A percentile compares a stretch with the other conserved stretches of the same genome.
phyloP scores from a whole-genome alignment of 2,797 vertebrate genomes.

The Pagetopsis macropterus region DNA sequence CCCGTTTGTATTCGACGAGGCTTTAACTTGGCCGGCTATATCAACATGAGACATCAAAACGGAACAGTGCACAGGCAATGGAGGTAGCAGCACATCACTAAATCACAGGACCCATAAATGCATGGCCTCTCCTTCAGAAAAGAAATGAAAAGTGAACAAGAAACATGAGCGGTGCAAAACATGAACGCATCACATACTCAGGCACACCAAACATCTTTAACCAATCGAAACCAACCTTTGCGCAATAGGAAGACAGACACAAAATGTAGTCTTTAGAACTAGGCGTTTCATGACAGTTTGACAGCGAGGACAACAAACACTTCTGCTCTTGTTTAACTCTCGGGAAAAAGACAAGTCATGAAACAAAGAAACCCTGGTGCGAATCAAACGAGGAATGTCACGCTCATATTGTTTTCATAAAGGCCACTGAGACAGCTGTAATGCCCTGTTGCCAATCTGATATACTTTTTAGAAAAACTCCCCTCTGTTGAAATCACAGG shows the following conservation, averaged over 20 bases:
- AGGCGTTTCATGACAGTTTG: conserved; percentile 86
- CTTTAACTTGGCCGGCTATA: conserved; percentile 25
- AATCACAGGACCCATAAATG: conserved; percentile 68
- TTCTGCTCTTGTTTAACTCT: conserved; percentile 31
- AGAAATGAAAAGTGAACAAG: conserved; percentile 52
- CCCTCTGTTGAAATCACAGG: conserved; percentile 28
- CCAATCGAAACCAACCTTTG: conserved; percentile 86
- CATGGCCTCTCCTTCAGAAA: conserved; percentile 65
- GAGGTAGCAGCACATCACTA: conserved; percentile 75
- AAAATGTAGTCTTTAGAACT: conserved; percentile 83
- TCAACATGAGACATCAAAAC: conserved; percentile 48
- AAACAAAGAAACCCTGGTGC: conserved; percentile 40
- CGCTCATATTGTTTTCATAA: conserved; percentile 68
- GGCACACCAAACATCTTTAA: conserved; percentile 63
- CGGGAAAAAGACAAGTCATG: conserved; percentile 51
- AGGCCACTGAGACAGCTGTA: conserved; percentile 82
- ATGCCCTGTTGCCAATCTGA: conserved; percentile 67
- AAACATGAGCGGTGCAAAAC: conserved; percentile 66
- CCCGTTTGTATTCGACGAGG: conserved; percentile 18
- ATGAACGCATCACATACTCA: conserved; percentile 81
- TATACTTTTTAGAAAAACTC: conserved; percentile 11
- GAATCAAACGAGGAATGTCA: conserved; percentile 62
- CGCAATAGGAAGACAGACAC: conserved; percentile 93
- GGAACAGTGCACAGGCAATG: conserved; percentile 68
- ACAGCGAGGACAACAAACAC: conserved; percentile 56